phyloP scores from a whole-genome alignment of 1,140 invertebrate genomes.

The Drosophila serrata region DNA sequence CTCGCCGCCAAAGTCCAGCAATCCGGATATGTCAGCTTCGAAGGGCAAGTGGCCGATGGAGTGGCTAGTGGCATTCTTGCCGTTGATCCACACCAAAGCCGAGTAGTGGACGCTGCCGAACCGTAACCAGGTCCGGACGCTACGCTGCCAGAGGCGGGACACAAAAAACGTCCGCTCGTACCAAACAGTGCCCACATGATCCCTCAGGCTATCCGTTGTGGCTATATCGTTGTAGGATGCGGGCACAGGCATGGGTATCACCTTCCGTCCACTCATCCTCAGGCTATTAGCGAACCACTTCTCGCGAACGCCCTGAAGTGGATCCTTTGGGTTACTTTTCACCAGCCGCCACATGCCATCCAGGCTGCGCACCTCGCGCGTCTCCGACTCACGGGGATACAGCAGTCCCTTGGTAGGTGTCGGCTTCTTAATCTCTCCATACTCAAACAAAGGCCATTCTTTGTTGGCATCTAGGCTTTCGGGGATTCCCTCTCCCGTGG shows the following conservation, averaged over 20 bases:
- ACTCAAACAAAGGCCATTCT: conserved; percentile 31
- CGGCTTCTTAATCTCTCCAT: conserved; percentile 27
- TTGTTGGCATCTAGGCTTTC: background rate
- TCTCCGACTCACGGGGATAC: conserved; percentile 93
- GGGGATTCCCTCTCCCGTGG: background rate
- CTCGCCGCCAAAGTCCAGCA: conserved; percentile 89
- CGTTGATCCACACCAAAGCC: conserved; percentile 96
- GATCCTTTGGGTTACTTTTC: conserved; percentile 87
- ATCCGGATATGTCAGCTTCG: conserved; percentile 91
- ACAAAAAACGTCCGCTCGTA: conserved; percentile 93
- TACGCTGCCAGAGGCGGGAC: conserved; percentile 89
- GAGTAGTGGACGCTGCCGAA: conserved; percentile 96
- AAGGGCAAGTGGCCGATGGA: conserved; percentile 98
- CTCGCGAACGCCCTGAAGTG: conserved; percentile 90
- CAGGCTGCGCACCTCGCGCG: conserved; percentile 90
- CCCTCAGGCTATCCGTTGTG: conserved; percentile 90
- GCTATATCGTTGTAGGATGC: conserved; percentile 98
- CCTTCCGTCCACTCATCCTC: conserved; percentile 14
- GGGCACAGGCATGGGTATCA: conserved; percentile 95
- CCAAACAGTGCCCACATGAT: conserved; percentile 98
- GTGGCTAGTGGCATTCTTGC: conserved; percentile 91
- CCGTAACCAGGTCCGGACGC: conserved; percentile 91
- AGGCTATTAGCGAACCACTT: conserved; percentile 89
- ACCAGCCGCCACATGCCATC: conserved; percentile 96
- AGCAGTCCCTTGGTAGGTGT: conserved; percentile 87